phyloP scores from a whole-genome alignment of 2,797 vertebrate genomes.

The Odontamblyopus rebecca region DNA sequence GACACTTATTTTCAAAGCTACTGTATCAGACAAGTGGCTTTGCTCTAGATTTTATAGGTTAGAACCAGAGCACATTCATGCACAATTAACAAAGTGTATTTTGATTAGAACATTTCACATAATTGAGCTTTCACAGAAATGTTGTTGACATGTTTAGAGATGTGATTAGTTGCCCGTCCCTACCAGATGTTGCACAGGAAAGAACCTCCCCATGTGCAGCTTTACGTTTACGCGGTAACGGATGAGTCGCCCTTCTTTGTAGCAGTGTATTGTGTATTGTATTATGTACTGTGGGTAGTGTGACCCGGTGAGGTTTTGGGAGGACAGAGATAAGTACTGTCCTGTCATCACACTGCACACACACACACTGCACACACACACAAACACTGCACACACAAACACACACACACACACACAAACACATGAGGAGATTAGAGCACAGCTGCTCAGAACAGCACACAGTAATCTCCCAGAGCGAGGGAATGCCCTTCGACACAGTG shows the following conservation, averaged over 20 bases:
- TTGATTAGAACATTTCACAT: too few relatives aligned
- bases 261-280: constrained; percentile 24
- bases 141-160: too few relatives aligned
- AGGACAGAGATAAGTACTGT: neutral
- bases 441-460: constrained; percentile 60
- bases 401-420: neutral
- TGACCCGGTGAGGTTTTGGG: constrained; percentile 24
- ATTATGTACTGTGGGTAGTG: constrained; percentile 13
- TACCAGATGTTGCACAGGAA: neutral
- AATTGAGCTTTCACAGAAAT: too few relatives aligned
- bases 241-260: neutral
- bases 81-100: too few relatives aligned
- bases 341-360: neutral
- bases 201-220: neutral
- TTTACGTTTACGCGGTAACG: constrained; percentile 22
- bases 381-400: neutral
- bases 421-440: constrained; percentile 72
- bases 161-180: too few relatives aligned
- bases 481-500: constrained; percentile 10
- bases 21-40: too few relatives aligned
- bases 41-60: too few relatives aligned
- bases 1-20: too few relatives aligned
- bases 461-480: constrained; percentile 25
- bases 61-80: too few relatives aligned
- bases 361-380: neutral